A percentile compares a stretch with the other conserved stretches of the same genome.
Evolutionary conservation across 1,140 invertebrate species (phyloP).

Genomic region (Arion vulgaris): DNA sequence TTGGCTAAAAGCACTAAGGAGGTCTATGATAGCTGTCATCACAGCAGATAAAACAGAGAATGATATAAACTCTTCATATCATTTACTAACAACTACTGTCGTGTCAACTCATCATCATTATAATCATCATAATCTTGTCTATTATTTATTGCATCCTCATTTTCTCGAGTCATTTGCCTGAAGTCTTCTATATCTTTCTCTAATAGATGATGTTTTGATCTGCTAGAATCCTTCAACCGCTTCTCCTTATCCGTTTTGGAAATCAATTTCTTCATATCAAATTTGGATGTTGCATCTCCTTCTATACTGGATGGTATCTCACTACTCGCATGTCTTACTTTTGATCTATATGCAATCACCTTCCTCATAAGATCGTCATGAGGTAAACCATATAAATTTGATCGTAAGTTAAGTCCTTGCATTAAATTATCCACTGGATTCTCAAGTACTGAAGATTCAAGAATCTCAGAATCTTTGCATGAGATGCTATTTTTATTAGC

Average conservation of each 20-base stretch:
- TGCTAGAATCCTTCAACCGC: neutral
- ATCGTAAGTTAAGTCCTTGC: neutral
- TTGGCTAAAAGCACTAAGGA: too few relatives aligned
- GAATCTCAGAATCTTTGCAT: neutral
- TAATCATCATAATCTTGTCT: too few relatives aligned
- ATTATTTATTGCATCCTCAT: neutral
- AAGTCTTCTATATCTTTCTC: conserved; percentile 8
- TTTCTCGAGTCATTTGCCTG: neutral
- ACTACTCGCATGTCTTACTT: neutral
- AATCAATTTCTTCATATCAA: neutral
- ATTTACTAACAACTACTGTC: too few relatives aligned
- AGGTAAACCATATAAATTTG: conserved; percentile 22
- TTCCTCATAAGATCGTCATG: conserved; percentile 21
- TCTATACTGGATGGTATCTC: neutral
- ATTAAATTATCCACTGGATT: too few relatives aligned
- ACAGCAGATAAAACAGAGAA: too few relatives aligned
- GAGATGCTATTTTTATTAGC: too few relatives aligned
- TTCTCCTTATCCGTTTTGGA: neutral
- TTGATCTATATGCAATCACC: conserved; percentile 16
- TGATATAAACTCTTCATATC: too few relatives aligned
- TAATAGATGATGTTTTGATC: neutral
- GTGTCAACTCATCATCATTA: too few relatives aligned
- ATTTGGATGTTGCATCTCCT: neutral
- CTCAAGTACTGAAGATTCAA: neutral
- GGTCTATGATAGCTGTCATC: too few relatives aligned